Evolutionary conservation across 2,888 invertebrate genomes (phyloP), one percentile per base, ranked within the genome.

Genomic region (Myopa testacea): DNA sequence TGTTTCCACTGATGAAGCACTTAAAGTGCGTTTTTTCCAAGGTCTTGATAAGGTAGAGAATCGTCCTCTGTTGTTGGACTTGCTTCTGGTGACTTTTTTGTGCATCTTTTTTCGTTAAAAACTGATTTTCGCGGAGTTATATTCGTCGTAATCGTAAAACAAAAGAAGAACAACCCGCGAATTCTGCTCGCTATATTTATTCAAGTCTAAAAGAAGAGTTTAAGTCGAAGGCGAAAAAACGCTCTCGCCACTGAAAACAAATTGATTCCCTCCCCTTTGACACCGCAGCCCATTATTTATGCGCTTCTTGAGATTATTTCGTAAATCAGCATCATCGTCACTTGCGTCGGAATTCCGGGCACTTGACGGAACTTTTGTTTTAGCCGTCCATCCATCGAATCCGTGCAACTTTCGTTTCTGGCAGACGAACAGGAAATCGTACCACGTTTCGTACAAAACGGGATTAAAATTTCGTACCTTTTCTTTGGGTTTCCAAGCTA

Each of bases 1-100:
- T 87, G 87, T 87, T 87, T 86, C 86, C 83, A 84, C 85, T 85
- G 85, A 86, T 86, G 87, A 87, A 87, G 87, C 87, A 55, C 70
- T 52, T 52, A 55, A 70, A 70, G 37, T 19, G 55, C 8, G 14
- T 65, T 37, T 65, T 2, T 38, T 65, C 38, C 37, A 65, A 65
- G 37, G 10, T n/a, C 16, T 55, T 55, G 55, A 55, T 14, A 65
- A 65, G 26, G 62, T n/a, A 58, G 58, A 62, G 55, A n/a, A 0
- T 45, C 45, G 7, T 45, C 0, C 45, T 45, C n/a, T 63, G 19
- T 3, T 63, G n/a, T 26, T 26, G 26, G 34, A 5, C 4, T 63
- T 63, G 26, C 14, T 37, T 5, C 40, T n/a, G 7, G 4, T 67
- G 16, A 26, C n/a, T 63, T 26, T 34, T 12, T 6, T 63, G 26